Percentiles rank a stretch among this genome's conserved stretches.
Evolutionary conservation across 2,113 vertebrate genomes (phyloP).

Genomic region (Phaethon lepturus): DNA sequence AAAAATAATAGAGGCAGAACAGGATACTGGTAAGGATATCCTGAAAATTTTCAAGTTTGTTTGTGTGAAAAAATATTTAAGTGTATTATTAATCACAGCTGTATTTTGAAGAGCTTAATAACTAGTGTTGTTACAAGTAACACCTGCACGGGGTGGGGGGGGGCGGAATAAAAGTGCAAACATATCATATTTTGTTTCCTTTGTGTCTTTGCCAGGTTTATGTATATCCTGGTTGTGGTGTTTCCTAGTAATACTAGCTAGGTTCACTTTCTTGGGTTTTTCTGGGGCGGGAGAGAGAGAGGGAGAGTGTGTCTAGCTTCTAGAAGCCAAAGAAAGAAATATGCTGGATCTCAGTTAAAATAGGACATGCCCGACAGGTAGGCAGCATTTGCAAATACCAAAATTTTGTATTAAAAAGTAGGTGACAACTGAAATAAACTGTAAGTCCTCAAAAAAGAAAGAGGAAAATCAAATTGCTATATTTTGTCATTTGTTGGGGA

Average conservation of each 20-base stretch:
- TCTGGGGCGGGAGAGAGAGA: accelerated
- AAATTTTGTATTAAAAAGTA: not conserved
- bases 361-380: not conserved
- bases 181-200: not conserved
- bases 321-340: not conserved
- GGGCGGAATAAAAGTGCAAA: not conserved
- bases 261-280: not conserved
- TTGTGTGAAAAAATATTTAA: not conserved
- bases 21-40: not conserved
- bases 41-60: not conserved
- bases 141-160: not conserved
- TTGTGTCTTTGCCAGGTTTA: not conserved
- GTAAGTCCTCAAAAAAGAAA: not conserved
- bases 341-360: not conserved
- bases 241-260: not conserved
- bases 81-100: not conserved
- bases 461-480: accelerated
- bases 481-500: not conserved
- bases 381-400: not conserved
- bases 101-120: not conserved
- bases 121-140: not conserved
- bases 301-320: not conserved
- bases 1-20: not conserved
- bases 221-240: not conserved
- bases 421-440: not conserved